Percentiles rank a stretch among this genome's conserved stretches.
Evolutionary conservation across 2,113 vertebrate genomes (phyloP).

Genomic region (Amphilophus citrinellus): DNA sequence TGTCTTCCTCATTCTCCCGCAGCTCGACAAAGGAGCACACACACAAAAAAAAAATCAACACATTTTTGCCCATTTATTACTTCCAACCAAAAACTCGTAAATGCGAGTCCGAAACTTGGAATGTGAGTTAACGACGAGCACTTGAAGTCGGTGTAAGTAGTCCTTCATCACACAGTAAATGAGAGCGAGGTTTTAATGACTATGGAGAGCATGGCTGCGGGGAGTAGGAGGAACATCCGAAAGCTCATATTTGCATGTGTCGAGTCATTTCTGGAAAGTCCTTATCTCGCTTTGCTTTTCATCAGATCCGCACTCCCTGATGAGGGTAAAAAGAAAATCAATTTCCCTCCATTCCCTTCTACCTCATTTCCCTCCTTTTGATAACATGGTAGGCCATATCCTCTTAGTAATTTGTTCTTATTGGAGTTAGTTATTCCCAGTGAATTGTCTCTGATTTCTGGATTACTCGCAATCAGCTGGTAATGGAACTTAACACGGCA

Average conservation of each 20-base stretch:
- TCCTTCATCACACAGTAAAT: constrained; percentile 33
- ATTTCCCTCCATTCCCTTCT: constrained; percentile 38
- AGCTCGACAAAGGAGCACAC: background rate
- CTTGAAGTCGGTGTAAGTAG: constrained; percentile 26
- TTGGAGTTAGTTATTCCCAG: constrained; percentile 16
- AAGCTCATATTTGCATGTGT: constrained; percentile 55
- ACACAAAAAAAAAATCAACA: background rate
- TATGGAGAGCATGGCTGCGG: constrained; percentile 12
- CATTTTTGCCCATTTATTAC: background rate
- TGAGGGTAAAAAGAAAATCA: constrained; percentile 41
- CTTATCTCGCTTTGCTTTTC: constrained; percentile 54
- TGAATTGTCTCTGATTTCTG: constrained; percentile 51
- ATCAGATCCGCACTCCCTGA: constrained; percentile 54
- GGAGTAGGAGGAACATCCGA: constrained; percentile 28
- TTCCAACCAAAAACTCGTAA: constrained; percentile 21
- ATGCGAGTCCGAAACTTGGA: constrained; percentile 21
- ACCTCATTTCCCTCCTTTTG: constrained; percentile 54
- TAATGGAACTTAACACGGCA: constrained; percentile 47
- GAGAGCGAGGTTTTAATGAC: constrained; percentile 45
- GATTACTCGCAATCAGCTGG: constrained; percentile 29
- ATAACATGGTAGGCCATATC: constrained; percentile 36
- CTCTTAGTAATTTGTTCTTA: constrained; percentile 31
- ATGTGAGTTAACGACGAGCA: constrained; percentile 32
- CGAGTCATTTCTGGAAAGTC: constrained; percentile 61
- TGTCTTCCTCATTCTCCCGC: background rate